These are phyloP conservation scores for Teinopalpus imperialis DNA, from an alignment of 2,888 invertebrate species.

Conservation along the genomic window DNA sequence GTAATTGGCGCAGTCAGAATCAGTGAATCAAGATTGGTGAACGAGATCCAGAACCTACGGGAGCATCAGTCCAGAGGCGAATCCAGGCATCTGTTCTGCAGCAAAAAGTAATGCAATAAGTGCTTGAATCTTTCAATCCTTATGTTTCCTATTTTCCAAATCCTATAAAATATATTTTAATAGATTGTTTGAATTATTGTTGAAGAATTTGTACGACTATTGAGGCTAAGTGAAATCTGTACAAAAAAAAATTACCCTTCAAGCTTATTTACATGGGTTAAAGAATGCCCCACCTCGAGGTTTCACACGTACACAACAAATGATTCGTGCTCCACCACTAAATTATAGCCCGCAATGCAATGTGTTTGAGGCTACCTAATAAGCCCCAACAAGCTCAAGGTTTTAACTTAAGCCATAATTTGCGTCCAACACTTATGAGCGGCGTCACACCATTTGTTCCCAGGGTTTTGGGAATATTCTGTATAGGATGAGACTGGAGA, in stretches of 20 bases:
- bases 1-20: conserved; percentile 1
- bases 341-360: too few relatives aligned
- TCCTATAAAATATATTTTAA: too few relatives aligned
- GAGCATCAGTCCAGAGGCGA: neutral
- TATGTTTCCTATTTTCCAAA: neutral
- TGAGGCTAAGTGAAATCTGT: too few relatives aligned
- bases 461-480: neutral
- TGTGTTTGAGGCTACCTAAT: too few relatives aligned
- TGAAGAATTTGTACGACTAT: too few relatives aligned
- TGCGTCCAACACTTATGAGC: neutral
- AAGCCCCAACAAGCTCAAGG: neutral
- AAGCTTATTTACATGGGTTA: too few relatives aligned
- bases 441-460: neutral
- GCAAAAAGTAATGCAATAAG: neutral
- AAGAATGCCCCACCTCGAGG: too few relatives aligned
- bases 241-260: too few relatives aligned
- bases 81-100: neutral
- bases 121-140: neutral
- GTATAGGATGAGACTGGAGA: neutral
- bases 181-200: too few relatives aligned
- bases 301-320: too few relatives aligned
- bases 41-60: neutral
- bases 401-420: neutral
- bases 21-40: neutral
- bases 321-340: too few relatives aligned